phyloP scores from a whole-genome alignment of 1,140 invertebrate species.

The Mizuhopecten yessoensis region DNA sequence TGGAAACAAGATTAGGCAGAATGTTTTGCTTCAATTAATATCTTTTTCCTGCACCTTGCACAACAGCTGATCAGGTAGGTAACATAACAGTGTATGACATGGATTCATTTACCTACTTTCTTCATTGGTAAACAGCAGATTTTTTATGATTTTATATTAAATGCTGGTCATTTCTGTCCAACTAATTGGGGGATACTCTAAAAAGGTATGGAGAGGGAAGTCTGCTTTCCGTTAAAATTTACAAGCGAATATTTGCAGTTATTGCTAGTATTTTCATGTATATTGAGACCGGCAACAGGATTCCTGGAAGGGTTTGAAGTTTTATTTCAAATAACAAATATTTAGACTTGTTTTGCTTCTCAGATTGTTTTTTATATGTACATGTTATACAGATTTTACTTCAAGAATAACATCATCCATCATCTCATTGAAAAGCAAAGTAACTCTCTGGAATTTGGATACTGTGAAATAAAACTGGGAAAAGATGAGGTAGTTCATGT shows the following conservation, averaged over 20 bases:
- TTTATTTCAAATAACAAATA: conserved; percentile 30
- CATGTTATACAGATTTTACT: not conserved
- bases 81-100: not conserved
- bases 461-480: conserved; percentile 17
- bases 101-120: not conserved
- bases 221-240: not conserved
- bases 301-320: not conserved
- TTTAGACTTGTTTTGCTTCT: conserved; percentile 33
- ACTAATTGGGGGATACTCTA: not conserved
- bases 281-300: not conserved
- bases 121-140: conserved; percentile 8
- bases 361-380: not conserved
- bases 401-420: conserved; percentile 4
- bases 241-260: not conserved
- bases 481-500: not conserved
- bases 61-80: conserved; percentile 17
- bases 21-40: not conserved
- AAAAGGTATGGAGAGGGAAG: conserved; percentile 32
- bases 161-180: not conserved
- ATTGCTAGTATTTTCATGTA: not conserved
- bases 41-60: not conserved
- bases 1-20: not conserved
- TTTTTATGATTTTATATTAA: not conserved
- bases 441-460: conserved; percentile 19
- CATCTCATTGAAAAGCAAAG: conserved; percentile 21